Percentiles rank a stretch among this genome's conserved stretches.
Evolutionary conservation across 2,113 vertebrate species (phyloP).

Genomic region (Sapajus apella): DNA sequence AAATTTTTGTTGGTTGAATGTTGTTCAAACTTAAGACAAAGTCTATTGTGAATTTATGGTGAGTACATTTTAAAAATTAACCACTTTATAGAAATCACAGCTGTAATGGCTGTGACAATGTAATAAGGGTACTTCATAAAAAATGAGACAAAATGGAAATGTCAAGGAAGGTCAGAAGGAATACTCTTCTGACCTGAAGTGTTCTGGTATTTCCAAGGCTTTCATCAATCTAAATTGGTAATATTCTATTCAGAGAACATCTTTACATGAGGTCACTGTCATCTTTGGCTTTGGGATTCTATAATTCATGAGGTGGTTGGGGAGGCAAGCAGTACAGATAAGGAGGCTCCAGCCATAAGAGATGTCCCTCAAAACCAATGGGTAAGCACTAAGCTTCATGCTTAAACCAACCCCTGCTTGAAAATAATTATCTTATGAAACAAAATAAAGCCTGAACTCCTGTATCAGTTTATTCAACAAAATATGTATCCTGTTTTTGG

Average conservation of each 20-base stretch:
- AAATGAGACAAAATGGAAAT: background rate
- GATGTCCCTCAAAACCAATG: background rate
- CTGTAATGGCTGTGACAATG: background rate
- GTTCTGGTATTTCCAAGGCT: background rate
- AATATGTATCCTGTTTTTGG: background rate
- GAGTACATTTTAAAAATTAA: background rate
- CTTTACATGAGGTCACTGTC: background rate
- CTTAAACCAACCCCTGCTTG: background rate
- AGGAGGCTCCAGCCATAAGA: background rate
- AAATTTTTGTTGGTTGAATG: background rate
- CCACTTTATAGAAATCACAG: background rate
- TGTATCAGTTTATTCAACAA: constrained; percentile 1
- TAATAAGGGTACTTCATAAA: background rate
- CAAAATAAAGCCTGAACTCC: background rate
- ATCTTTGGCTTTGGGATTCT: background rate
- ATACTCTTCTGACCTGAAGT: background rate
- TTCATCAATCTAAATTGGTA: background rate
- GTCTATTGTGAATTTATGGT: background rate
- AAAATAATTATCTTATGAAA: background rate
- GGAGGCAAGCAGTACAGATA: background rate
- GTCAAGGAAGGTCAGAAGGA: background rate
- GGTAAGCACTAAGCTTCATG: background rate
- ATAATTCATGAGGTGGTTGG: fast-evolving
- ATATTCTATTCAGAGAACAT: background rate
- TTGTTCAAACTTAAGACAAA: background rate